Base-by-base conservation (phyloP, 2,888 invertebrate species). In the Pollenia amentaria region DNA sequence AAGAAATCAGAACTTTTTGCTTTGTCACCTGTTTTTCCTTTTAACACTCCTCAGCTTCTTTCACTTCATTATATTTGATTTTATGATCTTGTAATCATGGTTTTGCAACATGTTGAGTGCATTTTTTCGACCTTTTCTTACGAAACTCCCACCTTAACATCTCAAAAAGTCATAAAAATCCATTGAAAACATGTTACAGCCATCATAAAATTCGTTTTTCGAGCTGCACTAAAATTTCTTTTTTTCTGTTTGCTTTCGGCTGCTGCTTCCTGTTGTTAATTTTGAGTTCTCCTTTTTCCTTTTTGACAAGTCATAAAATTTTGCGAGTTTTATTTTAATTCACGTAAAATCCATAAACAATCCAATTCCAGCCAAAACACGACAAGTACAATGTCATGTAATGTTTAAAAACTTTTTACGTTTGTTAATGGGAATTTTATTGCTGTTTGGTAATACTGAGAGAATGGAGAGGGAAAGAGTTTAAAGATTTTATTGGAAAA, bases 141-240 rank as follows among this genome's bases (percentile, higher is more conserved):
- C 29, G 14, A 9, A 9, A 29, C 7, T 18, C 9, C 53, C 38
- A 72, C 62, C 48, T 70, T 44, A 53, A 72, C 69, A 53, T 64
- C 42, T 44, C 57, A 48, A 72, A 84, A 65, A 76, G 62, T 73
- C 53, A 77, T 87, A 87, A 87, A 87, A 87, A 84, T 84, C 84
- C 87, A 73, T 81, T 67, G 67, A 57, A 84, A 81, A 80, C 87
- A 87, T 87, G 80, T 87, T 73, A 73, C 76, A 67, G 90, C 89
- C 89, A 89, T 89, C 85, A 80, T 92, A 89, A 89, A 89, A 89
- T 88, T 87, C 85, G 76, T 85, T 92, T 79, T 92, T 90, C 91
- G 89, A 91, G 92, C 91, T 90, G 89, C 91, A 90, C 90, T 92
- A 92, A 92, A 92, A 72, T 76, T 90, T 88, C 88, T 89, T 89